Base-by-base conservation (phyloP, 2,888 invertebrate genomes). In the Tachina fera region DNA sequence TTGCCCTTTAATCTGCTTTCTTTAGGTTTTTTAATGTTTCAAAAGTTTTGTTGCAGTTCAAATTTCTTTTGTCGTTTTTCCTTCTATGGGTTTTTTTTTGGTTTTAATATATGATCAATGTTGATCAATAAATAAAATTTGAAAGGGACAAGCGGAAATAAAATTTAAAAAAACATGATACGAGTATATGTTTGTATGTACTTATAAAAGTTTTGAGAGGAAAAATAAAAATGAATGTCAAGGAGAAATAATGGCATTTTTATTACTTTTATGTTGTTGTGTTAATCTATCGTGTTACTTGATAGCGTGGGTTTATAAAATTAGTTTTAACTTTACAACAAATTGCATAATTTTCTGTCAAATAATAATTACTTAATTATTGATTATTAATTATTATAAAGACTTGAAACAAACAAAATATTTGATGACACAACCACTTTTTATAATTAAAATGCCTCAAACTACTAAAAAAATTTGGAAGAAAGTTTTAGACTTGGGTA, bases 211-310 rank as follows among this genome's bases (percentile, higher is more conserved):
- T 5, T 10, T n/a, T n/a, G 63, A 65, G 14, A 14, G 39, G 14
- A 53, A 81, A 70, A 39, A 16, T 45, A 31, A 74, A 71, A 87
- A 80, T 89, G 79, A 87, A 87, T 88, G 87, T 86, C 88, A 82
- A 76, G 72, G 72, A 82, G 77, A 84, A 86, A 75, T 86, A 70
- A 56, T 86, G 87, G 84, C 84, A 87, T 84, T 88, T 88, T 88
- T 83, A 86, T 84, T 83, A 85, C 84, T 89, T 83, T 86, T 88
- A 56, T 65, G 43, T 53, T 53, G 45, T 56, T 45, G n/a, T 43
- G 16, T 43, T 31, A 39, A 49, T 41, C 16, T 16, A 47, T 51
- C 41, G 39, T 6, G 39, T 3, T 47, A 13, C 39, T 49, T 49
- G 41, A 19, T 19, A 39, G 14, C 13, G 22, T 61, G 74, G 61